Conservation (phyloP, 1,140 invertebrate genomes). For the Hypothenemus hampei region DNA sequence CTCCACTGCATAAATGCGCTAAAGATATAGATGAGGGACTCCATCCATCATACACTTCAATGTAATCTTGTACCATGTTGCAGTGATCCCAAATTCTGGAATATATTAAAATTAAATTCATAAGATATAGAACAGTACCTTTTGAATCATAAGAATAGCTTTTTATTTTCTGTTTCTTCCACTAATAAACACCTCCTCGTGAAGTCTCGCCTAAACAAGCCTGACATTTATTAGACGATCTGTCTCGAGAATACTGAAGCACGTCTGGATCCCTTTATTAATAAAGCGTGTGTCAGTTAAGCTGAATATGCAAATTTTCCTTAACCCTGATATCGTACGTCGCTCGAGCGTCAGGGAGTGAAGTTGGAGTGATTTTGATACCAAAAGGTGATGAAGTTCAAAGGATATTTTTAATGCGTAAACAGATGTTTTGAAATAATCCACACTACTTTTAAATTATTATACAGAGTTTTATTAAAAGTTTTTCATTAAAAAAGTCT, state of each 20-base stretch:
- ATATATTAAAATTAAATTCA: not conserved
- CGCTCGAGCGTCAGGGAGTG: constrained; percentile 4
- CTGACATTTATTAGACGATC: constrained; percentile 10
- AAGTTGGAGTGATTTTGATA: not conserved
- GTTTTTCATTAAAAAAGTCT: too few species aligned
- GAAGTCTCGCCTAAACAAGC: not conserved
- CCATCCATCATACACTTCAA: constrained; percentile 78
- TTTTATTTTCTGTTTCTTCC: too few species aligned
- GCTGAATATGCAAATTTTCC: constrained; percentile 9
- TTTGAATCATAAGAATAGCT: too few species aligned
- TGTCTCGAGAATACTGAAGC: constrained; percentile 4
- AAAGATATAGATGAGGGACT: constrained; percentile 65
- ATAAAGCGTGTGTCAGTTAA: constrained; percentile 13
- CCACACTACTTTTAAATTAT: too few species aligned
- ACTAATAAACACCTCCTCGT: not conserved
- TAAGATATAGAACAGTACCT: too few species aligned
- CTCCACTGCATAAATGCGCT: constrained; percentile 76
- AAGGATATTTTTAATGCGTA: too few species aligned
- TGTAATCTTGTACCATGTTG: constrained; percentile 73
- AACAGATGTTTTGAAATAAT: too few species aligned
- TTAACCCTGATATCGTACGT: constrained; percentile 3
- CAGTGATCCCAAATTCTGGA: constrained; percentile 74
- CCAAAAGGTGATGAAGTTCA: too few species aligned
- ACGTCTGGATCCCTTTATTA: constrained; percentile 15
- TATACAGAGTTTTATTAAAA: too few species aligned